These are phyloP conservation scores for Ericerus pela DNA, from an alignment of 1,140 invertebrate species.

Conservation along the genomic window DNA sequence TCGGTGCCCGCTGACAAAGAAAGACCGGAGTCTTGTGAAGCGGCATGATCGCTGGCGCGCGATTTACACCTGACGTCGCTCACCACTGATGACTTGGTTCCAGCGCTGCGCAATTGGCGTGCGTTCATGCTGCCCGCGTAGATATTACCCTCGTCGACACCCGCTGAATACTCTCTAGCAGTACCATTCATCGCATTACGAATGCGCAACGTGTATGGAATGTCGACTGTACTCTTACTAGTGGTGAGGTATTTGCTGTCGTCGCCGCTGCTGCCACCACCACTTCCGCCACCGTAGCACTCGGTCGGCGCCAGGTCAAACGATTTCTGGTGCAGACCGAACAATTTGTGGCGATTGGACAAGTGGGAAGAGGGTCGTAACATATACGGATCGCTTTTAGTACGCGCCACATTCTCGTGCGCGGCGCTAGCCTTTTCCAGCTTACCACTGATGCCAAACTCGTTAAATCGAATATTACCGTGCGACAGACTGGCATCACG, in stretches of 20 bases:
- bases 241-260: constrained; percentile 14
- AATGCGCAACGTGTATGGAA: constrained; percentile 67
- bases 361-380: constrained; percentile 36
- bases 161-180: constrained; percentile 33
- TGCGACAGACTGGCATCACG: constrained; percentile 13
- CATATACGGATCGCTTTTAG: constrained; percentile 64
- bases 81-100: neutral
- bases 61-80: constrained; percentile 15
- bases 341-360: neutral
- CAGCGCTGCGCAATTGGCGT: constrained; percentile 20
- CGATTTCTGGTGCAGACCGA: constrained; percentile 56
- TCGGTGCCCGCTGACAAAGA: constrained; percentile 19
- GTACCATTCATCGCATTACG: constrained; percentile 68
- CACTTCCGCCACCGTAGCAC: constrained; percentile 28
- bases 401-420: constrained; percentile 45
- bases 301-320: constrained; percentile 61
- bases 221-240: constrained; percentile 44
- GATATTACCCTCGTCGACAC: constrained; percentile 8
- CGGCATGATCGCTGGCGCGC: constrained; percentile 22
- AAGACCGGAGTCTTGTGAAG: constrained; percentile 28
- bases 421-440: constrained; percentile 28
- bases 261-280: constrained; percentile 28
- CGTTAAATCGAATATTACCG: constrained; percentile 12
- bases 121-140: constrained; percentile 26
- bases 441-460: constrained; percentile 15